Percentiles rank a stretch among this genome's conserved stretches.
These are phyloP conservation scores for Nysson spinosus DNA, from an alignment of 2,888 invertebrate genomes.

Conservation along the genomic window DNA sequence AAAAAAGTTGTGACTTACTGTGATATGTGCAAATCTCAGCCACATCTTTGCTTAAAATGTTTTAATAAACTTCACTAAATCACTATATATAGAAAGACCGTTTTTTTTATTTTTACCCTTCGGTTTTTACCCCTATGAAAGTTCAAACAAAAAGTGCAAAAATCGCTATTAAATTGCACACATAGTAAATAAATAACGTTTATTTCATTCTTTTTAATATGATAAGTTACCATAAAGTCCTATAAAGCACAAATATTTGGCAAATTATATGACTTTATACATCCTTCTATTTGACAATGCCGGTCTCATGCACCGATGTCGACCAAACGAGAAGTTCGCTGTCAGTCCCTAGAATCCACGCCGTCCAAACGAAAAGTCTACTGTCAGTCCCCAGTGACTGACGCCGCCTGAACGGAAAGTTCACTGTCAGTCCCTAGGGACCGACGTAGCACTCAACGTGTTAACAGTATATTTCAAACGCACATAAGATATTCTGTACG, in stretches of 20 bases:
- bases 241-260: too few relatives aligned
- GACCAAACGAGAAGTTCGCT: slow-evolving; percentile 16
- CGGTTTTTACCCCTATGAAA: too few relatives aligned
- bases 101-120: too few relatives aligned
- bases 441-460: background rate
- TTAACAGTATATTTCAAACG: slow-evolving; percentile 1
- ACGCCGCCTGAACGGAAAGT: slow-evolving; percentile 19
- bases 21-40: slow-evolving; percentile 17
- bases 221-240: too few relatives aligned
- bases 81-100: slow-evolving; percentile 2
- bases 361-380: too few relatives aligned
- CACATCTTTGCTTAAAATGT: slow-evolving; percentile 22
- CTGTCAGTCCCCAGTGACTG: slow-evolving; percentile 16
- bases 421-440: slow-evolving; percentile 12
- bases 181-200: too few relatives aligned
- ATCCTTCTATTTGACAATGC: slow-evolving; percentile 13
- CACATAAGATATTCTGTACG: too few relatives aligned
- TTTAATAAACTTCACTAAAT: slow-evolving; percentile 16
- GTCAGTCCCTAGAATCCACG: slow-evolving; percentile 13
- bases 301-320: slow-evolving; percentile 24
- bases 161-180: too few relatives aligned
- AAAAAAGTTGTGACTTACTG: slow-evolving; percentile 26
- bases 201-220: too few relatives aligned
- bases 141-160: too few relatives aligned
- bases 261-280: too few relatives aligned